Evolutionary conservation across 1,140 invertebrate species (phyloP).

Genomic region (Coptotermes formosanus): DNA sequence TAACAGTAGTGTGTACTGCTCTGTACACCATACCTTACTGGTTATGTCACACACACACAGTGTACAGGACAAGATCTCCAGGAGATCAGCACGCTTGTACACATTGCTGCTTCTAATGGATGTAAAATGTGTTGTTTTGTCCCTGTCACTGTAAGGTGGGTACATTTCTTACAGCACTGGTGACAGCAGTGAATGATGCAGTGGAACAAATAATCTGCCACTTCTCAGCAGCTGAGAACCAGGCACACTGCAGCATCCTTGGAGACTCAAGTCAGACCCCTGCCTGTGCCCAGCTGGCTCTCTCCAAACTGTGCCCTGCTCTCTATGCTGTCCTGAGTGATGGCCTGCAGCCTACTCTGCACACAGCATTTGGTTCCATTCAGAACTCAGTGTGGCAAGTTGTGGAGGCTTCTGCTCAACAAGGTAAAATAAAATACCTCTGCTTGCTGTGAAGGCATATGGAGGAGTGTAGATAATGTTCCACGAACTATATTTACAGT

Average conservation of each 20-base stretch:
- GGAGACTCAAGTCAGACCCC: conserved; percentile 58
- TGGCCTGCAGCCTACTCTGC: conserved; percentile 74
- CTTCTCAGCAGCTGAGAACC: conserved; percentile 56
- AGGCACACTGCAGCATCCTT: conserved; percentile 54
- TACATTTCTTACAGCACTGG: conserved; percentile 52
- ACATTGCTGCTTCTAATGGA: too few species aligned
- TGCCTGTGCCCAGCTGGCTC: conserved; percentile 61
- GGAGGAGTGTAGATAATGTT: too few species aligned
- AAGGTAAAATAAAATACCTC: conserved; percentile 54
- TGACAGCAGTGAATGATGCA: conserved; percentile 63
- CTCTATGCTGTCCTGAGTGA: conserved; percentile 80
- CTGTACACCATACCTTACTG: too few species aligned
- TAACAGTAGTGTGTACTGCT: too few species aligned
- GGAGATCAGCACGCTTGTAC: too few species aligned
- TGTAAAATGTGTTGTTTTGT: too few species aligned
- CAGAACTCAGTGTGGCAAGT: conserved; percentile 85
- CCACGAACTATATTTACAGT: too few species aligned
- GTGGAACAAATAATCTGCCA: conserved; percentile 64
- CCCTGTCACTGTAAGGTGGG: too few species aligned
- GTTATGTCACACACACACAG: too few species aligned
- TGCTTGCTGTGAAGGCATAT: too few species aligned
- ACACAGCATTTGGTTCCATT: conserved; percentile 83
- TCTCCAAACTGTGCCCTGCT: conserved; percentile 77
- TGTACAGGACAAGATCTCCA: too few species aligned
- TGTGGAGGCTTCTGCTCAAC: conserved; percentile 83